phyloP scores from a whole-genome alignment of 2,888 invertebrate genomes.

The Heterodera filipjevi region DNA sequence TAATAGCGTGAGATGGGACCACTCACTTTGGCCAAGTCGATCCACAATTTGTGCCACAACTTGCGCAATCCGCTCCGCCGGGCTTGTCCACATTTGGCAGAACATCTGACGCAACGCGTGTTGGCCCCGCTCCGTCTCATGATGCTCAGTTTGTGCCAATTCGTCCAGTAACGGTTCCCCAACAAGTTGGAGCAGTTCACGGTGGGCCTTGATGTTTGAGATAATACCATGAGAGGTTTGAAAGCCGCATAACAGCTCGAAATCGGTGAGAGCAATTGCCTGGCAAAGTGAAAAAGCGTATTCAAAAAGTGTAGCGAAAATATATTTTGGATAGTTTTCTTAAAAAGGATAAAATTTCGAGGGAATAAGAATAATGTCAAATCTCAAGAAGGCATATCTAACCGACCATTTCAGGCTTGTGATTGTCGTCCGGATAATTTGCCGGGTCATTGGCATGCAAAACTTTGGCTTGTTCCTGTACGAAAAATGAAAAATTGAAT shows the following conservation, averaged over 20 bases:
- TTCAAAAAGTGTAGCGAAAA: too few species aligned
- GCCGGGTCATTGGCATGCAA: slow-evolving; percentile 79
- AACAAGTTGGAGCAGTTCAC: slow-evolving; percentile 42
- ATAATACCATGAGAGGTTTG: slow-evolving; percentile 79
- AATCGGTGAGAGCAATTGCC: slow-evolving; percentile 88
- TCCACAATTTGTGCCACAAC: slow-evolving; percentile 38
- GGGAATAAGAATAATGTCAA: not conserved
- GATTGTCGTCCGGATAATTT: slow-evolving; percentile 92
- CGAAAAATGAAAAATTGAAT: too few species aligned
- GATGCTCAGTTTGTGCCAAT: slow-evolving; percentile 32
- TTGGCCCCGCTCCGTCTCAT: slow-evolving; percentile 28
- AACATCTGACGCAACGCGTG: slow-evolving; percentile 47
- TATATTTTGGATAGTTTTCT: too few species aligned
- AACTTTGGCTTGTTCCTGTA: slow-evolving; percentile 78
- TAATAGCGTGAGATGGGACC: not conserved
- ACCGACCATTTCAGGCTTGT: slow-evolving; percentile 85
- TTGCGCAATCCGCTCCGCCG: slow-evolving; percentile 38
- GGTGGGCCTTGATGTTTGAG: slow-evolving; percentile 70
- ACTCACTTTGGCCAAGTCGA: slow-evolving; percentile 39
- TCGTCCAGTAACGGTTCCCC: slow-evolving; percentile 37
- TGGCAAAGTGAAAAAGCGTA: not conserved
- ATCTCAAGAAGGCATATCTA: not conserved
- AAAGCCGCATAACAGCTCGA: slow-evolving; percentile 92
- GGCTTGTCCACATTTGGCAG: slow-evolving; percentile 53
- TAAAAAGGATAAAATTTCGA: too few species aligned